phyloP scores from a whole-genome alignment of 2,113 vertebrate species.

The Tonatia bakeri region DNA sequence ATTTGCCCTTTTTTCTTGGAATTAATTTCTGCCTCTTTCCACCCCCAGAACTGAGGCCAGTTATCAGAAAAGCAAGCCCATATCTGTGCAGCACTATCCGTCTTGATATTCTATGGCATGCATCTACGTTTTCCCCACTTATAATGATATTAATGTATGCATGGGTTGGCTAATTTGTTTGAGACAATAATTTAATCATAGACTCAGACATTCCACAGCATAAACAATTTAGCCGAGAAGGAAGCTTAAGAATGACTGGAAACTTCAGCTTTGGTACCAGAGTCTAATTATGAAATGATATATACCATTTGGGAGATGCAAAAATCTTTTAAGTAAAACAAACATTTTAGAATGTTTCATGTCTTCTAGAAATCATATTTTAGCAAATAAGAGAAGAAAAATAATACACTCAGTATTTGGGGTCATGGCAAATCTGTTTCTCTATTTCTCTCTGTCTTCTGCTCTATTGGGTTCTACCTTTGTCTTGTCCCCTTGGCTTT shows the following conservation, averaged over 20 bases:
- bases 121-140: background rate
- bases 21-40: background rate
- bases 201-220: slow-evolving; percentile 26
- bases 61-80: background rate
- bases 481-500: background rate
- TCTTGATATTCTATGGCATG: background rate
- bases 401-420: background rate
- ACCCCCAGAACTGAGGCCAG: background rate
- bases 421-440: background rate
- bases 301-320: slow-evolving; percentile 19
- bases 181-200: slow-evolving; percentile 70
- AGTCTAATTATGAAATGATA: slow-evolving; percentile 44
- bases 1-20: background rate
- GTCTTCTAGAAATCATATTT: background rate
- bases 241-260: slow-evolving; percentile 24
- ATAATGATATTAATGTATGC: slow-evolving; percentile 55
- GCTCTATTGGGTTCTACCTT: background rate
- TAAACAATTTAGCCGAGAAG: slow-evolving; percentile 54
- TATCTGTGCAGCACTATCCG: background rate
- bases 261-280: background rate
- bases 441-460: background rate
- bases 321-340: slow-evolving; percentile 44
- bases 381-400: background rate
- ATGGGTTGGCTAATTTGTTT: slow-evolving; percentile 35
- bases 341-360: slow-evolving; percentile 32